Evolutionary conservation across 37 sponge, comb jelly and placozoan genomes (phyloP).

Genomic region (Theonella swinhoei): DNA sequence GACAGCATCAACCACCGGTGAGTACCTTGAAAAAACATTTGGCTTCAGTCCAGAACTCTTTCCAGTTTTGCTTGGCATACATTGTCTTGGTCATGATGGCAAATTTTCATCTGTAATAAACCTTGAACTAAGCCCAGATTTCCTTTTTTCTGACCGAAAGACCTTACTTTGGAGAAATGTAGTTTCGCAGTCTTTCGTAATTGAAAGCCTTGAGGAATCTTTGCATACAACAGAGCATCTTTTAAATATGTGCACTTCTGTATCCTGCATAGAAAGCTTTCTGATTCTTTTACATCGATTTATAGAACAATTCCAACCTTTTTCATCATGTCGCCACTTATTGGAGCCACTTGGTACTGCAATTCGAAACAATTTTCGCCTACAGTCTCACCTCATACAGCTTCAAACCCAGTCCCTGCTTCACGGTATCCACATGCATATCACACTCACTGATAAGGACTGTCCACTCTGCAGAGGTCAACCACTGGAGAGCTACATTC

Average conservation of each 20-base stretch:
- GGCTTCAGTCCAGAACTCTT: conserved; percentile 29
- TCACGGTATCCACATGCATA: conserved; percentile 36
- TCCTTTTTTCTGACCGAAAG: neutral
- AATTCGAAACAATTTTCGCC: neutral
- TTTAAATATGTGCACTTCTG: too few species aligned
- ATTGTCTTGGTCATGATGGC: conserved; percentile 56
- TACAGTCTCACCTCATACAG: conserved; percentile 3
- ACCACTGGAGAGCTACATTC: conserved; percentile 2
- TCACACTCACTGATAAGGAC: conserved; percentile 11
- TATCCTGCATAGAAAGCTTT: too few species aligned
- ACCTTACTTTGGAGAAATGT: neutral
- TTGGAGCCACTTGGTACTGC: conserved; percentile 18
- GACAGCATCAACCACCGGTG: neutral
- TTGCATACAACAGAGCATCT: neutral
- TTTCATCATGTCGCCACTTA: neutral
- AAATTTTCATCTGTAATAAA: neutral
- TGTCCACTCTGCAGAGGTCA: conserved; percentile 41
- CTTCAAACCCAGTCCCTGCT: conserved; percentile 45
- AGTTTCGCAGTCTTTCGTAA: neutral
- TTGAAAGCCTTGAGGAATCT: neutral
- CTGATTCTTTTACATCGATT: neutral
- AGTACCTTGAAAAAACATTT: conserved; percentile 19
- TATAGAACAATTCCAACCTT: neutral
- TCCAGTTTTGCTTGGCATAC: conserved; percentile 40
- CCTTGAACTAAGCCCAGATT: neutral